A percentile compares a stretch with the other conserved stretches of the same genome.
Evolutionary conservation across 2,113 vertebrate species (phyloP).

Genomic region (Carassius carassius): DNA sequence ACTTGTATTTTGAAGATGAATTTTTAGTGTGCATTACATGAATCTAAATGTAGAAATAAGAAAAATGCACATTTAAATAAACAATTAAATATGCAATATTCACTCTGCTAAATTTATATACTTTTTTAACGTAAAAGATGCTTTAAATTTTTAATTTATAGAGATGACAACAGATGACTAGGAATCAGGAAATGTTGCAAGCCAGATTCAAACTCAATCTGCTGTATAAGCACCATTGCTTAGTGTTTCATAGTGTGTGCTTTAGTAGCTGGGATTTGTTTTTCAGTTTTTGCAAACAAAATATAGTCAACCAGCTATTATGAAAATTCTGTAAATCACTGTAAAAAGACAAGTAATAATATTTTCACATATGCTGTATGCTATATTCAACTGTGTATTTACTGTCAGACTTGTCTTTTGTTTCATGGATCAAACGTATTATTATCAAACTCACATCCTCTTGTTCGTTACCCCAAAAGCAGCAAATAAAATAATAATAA

Average conservation of each 20-base stretch:
- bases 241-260: not conserved
- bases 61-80: not conserved
- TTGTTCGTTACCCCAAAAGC: conserved; percentile 6
- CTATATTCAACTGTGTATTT: conserved; percentile 27
- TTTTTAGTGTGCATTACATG: not conserved
- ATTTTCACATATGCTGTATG: conserved; percentile 19
- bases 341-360: conserved; percentile 1
- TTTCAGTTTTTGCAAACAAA: not conserved
- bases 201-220: not conserved
- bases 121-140: too few relatives aligned
- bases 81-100: not conserved
- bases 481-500: conserved; percentile 24
- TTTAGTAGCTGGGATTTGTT: not conserved
- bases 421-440: conserved; percentile 1
- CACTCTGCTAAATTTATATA: too few relatives aligned
- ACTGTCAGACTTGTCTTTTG: conserved; percentile 14
- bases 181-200: not conserved
- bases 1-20: not conserved
- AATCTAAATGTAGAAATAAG: not conserved
- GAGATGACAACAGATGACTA: not conserved
- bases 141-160: not conserved
- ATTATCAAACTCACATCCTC: conserved; percentile 12
- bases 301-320: not conserved
- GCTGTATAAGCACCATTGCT: too few relatives aligned
- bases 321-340: conserved; percentile 17